Evolutionary conservation across 2,888 invertebrate genomes (phyloP).

Genomic region (Hololepta plana): DNA sequence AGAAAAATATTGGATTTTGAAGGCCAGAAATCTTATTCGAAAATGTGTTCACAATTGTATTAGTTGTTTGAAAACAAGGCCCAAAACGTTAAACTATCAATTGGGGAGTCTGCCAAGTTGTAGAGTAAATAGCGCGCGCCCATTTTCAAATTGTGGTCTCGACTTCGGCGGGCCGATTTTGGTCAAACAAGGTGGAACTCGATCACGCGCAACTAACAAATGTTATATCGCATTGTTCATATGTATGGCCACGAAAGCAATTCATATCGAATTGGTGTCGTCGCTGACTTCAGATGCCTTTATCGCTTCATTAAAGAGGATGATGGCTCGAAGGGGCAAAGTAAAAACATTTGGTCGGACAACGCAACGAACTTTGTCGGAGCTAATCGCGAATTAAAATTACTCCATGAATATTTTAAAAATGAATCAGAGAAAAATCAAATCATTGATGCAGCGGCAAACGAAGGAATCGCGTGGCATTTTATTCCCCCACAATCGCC

Average conservation of each 20-base stretch:
- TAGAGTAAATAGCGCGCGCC: background rate
- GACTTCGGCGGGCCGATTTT: background rate
- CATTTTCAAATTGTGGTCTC: conserved; percentile 1
- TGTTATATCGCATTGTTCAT: background rate
- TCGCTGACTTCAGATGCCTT: background rate
- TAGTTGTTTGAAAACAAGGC: background rate
- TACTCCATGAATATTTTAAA: background rate
- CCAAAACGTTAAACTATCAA: background rate
- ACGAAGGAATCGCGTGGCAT: conserved; percentile 2
- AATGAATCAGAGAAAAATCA: background rate
- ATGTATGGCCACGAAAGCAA: conserved; percentile 1
- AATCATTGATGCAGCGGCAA: background rate
- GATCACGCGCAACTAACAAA: background rate
- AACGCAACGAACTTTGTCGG: too few relatives aligned
- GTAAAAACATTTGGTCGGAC: conserved; percentile 1
- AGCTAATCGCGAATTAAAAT: conserved; percentile 1
- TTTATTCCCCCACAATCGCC: conserved; percentile 7
- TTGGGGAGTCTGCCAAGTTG: background rate
- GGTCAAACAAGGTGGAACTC: background rate
- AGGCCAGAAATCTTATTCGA: conserved; percentile 3
- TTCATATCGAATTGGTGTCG: conserved; percentile 1
- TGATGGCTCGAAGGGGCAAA: conserved; percentile 1
- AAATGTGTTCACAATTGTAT: conserved; percentile 3
- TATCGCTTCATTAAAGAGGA: background rate
- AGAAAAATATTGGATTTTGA: conserved; percentile 1